These are phyloP conservation scores for Thalassarche chlororhynchos DNA, from an alignment of 2,113 vertebrate species.

Conservation along the genomic window DNA sequence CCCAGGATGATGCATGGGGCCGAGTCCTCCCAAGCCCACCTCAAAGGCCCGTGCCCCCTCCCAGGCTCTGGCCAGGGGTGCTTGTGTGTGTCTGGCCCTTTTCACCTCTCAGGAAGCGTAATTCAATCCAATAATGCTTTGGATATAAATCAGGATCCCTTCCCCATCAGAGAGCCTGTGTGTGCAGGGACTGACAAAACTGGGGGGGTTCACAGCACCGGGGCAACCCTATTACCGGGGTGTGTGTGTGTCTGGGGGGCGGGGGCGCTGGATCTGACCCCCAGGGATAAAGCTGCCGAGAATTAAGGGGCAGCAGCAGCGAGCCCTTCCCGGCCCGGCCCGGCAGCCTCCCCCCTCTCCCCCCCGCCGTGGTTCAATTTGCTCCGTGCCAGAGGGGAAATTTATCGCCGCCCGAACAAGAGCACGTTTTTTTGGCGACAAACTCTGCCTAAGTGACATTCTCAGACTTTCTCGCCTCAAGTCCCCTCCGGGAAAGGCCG, in stretches of 20 bases:
- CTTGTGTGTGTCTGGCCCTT: not conserved
- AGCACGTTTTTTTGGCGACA: not conserved
- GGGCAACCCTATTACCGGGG: rapidly evolving
- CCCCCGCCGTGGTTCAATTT: not conserved
- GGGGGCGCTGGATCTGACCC: not conserved
- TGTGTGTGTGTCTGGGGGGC: rapidly evolving
- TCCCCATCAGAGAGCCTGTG: not conserved
- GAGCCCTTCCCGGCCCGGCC: not conserved
- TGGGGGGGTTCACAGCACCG: not conserved
- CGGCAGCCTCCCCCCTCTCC: no score
- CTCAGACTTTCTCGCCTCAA: not conserved
- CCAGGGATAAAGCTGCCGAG: not conserved
- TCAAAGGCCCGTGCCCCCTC: not conserved
- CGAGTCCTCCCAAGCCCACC: rapidly evolving
- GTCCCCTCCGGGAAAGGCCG: not conserved
- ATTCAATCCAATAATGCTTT: not conserved
- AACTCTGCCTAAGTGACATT: not conserved
- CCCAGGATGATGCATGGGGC: rapidly evolving
- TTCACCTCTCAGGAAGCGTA: rapidly evolving
- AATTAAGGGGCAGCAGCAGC: not conserved
- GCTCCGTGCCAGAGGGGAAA: not conserved
- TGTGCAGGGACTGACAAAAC: no score
- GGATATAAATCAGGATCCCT: not conserved
- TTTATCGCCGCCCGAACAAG: not conserved
- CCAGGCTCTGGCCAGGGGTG: rapidly evolving